Percentiles rank a stretch among this genome's conserved stretches.
Evolutionary conservation across 1,140 invertebrate genomes (phyloP).

Genomic region (Drosophila nigromelanica): DNA sequence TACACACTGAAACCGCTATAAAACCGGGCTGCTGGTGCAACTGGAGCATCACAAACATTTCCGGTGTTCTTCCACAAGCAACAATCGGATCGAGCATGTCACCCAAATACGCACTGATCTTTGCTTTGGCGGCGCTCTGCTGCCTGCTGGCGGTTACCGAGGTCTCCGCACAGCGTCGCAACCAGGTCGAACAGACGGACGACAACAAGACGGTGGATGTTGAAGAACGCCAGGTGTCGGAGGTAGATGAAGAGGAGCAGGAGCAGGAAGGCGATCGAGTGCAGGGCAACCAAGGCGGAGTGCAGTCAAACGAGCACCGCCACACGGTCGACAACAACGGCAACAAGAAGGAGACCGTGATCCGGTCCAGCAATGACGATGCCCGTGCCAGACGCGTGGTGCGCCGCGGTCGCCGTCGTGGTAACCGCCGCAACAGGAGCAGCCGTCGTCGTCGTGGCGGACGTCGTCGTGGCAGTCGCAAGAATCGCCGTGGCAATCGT

Average conservation of each 20-base stretch:
- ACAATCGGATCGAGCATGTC: constrained; percentile 52
- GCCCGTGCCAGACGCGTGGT: constrained; percentile 62
- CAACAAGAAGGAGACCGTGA: constrained; percentile 30
- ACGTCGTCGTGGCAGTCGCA: constrained; percentile 31
- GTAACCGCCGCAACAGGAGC: constrained; percentile 16
- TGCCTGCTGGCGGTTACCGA: constrained; percentile 62
- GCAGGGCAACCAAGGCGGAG: not conserved
- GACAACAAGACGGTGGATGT: constrained; percentile 19
- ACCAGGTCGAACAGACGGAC: constrained; percentile 10
- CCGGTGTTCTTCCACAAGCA: constrained; percentile 51
- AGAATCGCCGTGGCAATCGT: constrained; percentile 11
- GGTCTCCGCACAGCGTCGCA: constrained; percentile 51
- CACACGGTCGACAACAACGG: constrained; percentile 25
- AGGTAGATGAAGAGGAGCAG: constrained; percentile 17
- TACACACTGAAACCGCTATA: constrained; percentile 39
- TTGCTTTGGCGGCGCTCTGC: constrained; percentile 66
- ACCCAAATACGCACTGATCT: constrained; percentile 60
- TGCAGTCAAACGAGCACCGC: constrained; percentile 29
- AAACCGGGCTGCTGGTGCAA: constrained; percentile 34
- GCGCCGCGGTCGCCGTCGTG: constrained; percentile 41
- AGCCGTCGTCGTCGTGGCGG: constrained; percentile 48
- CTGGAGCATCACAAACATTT: constrained; percentile 68
- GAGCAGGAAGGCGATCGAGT: constrained; percentile 19
- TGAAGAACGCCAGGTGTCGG: constrained; percentile 5
- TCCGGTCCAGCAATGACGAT: constrained; percentile 51